A percentile compares a stretch with the other conserved stretches of the same genome.
phyloP scores from a whole-genome alignment of 1,140 invertebrate species.

The Drosophila sturtevanti region DNA sequence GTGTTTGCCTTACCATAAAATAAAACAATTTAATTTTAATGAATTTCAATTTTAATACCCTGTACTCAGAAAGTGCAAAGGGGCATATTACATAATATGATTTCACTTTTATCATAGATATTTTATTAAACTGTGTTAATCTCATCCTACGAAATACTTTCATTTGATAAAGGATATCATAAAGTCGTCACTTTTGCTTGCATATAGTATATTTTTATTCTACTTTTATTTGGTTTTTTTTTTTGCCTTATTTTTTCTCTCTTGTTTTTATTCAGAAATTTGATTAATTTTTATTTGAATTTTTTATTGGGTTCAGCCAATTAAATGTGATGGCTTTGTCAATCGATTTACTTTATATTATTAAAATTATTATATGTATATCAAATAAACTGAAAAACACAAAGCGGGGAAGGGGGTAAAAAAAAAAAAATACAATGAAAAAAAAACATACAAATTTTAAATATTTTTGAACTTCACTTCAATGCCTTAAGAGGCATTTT shows the following conservation, averaged over 20 bases:
- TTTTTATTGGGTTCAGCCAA: constrained; percentile 50
- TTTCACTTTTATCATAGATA: neutral
- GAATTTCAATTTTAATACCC: constrained; percentile 26
- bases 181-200: neutral
- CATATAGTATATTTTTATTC: neutral
- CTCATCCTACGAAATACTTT: too few relatives aligned
- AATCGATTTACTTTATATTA: constrained; percentile 9
- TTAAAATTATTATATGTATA: neutral
- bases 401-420: too few relatives aligned
- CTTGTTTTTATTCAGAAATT: constrained; percentile 40
- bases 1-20: neutral
- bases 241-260: constrained; percentile 21
- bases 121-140: neutral
- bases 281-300: constrained; percentile 63
- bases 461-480: constrained; percentile 3
- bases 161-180: neutral
- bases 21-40: constrained; percentile 51
- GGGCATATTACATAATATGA: neutral
- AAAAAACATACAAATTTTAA: neutral
- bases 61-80: too few relatives aligned
- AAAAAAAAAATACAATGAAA: neutral
- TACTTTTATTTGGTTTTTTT: constrained; percentile 20
- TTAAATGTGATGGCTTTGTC: constrained; percentile 35
- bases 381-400: neutral
- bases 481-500: neutral